phyloP scores from a whole-genome alignment of 2,113 vertebrate species.

The Benitochromis conjunctus region DNA sequence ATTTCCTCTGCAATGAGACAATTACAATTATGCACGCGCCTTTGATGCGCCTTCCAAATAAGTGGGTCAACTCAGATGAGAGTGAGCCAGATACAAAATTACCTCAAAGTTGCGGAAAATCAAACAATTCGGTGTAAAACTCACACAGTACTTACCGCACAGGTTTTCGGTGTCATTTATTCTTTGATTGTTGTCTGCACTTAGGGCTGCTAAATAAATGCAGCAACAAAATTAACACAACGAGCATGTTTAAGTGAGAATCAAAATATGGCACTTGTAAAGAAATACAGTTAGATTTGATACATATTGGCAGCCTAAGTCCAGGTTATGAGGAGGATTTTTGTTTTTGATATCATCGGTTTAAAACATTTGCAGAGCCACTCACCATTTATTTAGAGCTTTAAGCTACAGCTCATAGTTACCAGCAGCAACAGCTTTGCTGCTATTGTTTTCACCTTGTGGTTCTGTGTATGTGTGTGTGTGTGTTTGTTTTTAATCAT shows the following conservation, averaged over 20 bases:
- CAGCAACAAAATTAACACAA: neutral
- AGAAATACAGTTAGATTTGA: neutral
- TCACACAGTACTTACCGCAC: neutral
- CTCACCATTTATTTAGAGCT: neutral
- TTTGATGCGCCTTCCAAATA: slow-evolving; percentile 53
- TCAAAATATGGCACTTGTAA: neutral
- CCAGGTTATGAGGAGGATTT: neutral
- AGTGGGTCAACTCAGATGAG: slow-evolving; percentile 50
- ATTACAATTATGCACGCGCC: slow-evolving; percentile 19
- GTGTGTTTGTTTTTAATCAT: neutral
- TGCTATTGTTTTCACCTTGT: neutral
- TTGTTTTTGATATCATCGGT: neutral
- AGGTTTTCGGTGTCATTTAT: neutral
- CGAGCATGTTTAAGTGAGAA: neutral
- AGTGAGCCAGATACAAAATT: slow-evolving; percentile 26
- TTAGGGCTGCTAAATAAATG: neutral
- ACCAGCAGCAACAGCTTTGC: neutral
- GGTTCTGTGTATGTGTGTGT: neutral
- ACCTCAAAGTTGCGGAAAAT: slow-evolving; percentile 23
- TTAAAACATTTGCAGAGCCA: neutral
- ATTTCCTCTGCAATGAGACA: slow-evolving; percentile 22
- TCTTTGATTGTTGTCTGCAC: neutral
- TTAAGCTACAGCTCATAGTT: neutral
- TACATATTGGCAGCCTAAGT: neutral
- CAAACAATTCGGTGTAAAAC: neutral